Evolutionary conservation across 2,113 vertebrate species (phyloP).

Genomic region (Pogona vitticeps): DNA sequence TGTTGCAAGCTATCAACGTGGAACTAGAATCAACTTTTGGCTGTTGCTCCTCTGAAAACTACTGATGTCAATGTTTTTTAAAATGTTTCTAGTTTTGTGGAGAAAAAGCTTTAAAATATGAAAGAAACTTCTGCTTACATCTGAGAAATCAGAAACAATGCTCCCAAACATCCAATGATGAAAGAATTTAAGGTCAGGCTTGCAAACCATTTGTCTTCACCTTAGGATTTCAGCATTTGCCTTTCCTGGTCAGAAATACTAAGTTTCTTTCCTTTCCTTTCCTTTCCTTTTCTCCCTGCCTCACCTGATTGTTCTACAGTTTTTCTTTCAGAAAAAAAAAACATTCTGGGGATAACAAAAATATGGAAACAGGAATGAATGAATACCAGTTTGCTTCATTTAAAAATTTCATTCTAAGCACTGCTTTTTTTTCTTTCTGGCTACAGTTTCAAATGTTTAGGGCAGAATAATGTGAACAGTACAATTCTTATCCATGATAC

Average conservation of each 20-base stretch:
- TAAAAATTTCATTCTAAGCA: background rate
- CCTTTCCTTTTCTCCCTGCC: background rate
- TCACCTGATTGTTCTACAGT: too few species aligned
- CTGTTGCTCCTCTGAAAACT: background rate
- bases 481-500: too few species aligned
- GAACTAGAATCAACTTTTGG: background rate
- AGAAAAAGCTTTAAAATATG: background rate
- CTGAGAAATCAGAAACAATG: background rate
- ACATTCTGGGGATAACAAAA: background rate
- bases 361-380: background rate
- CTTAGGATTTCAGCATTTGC: background rate
- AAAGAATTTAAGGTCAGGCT: too few species aligned
- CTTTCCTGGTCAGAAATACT: background rate
- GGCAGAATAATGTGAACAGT: too few species aligned
- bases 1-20: background rate
- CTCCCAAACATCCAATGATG: too few species aligned
- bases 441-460: background rate
- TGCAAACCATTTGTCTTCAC: background rate
- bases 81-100: background rate
- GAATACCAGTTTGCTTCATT: background rate
- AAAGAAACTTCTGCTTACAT: background rate
- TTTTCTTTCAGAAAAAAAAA: background rate
- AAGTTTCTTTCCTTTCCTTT: background rate
- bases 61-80: background rate
- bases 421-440: background rate